phyloP scores from a whole-genome alignment of 2,888 invertebrate genomes.

The Hyppa rectilinea region DNA sequence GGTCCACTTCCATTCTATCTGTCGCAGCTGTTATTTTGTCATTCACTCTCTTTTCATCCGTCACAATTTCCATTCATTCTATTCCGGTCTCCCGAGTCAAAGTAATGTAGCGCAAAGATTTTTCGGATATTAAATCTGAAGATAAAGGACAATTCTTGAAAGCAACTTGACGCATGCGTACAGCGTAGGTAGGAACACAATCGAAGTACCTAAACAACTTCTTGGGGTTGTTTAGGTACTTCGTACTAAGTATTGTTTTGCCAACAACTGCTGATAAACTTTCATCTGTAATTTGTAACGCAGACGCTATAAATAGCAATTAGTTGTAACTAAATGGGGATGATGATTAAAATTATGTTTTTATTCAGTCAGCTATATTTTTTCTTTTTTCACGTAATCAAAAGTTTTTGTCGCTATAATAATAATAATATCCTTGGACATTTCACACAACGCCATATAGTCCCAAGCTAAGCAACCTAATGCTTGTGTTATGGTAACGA shows the following conservation, averaged over 20 bases:
- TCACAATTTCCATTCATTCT: background rate
- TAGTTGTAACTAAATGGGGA: too few relatives aligned
- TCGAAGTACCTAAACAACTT: slow-evolving; percentile 28
- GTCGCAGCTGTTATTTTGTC: background rate
- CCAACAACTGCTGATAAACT: slow-evolving; percentile 16
- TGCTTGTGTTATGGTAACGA: too few relatives aligned
- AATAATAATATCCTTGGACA: too few relatives aligned
- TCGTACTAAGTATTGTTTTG: slow-evolving; percentile 32
- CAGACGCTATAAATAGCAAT: background rate
- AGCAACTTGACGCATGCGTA: slow-evolving; percentile 40
- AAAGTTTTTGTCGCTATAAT: too few relatives aligned
- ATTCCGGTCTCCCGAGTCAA: background rate
- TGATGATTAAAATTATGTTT: too few relatives aligned
- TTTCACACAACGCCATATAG: too few relatives aligned
- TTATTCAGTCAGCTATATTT: too few relatives aligned
- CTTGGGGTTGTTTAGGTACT: too few relatives aligned
- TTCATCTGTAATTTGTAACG: background rate
- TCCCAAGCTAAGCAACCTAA: too few relatives aligned
- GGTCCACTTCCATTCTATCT: background rate
- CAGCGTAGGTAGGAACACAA: slow-evolving; percentile 14
- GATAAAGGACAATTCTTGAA: slow-evolving; percentile 4
- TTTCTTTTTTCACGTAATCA: too few relatives aligned
- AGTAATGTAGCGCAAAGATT: slow-evolving; percentile 3
- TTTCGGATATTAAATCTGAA: slow-evolving; percentile 12
- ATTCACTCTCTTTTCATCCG: background rate